phyloP scores from a whole-genome alignment of 2,888 invertebrate genomes.

The Chalcis sispes region DNA sequence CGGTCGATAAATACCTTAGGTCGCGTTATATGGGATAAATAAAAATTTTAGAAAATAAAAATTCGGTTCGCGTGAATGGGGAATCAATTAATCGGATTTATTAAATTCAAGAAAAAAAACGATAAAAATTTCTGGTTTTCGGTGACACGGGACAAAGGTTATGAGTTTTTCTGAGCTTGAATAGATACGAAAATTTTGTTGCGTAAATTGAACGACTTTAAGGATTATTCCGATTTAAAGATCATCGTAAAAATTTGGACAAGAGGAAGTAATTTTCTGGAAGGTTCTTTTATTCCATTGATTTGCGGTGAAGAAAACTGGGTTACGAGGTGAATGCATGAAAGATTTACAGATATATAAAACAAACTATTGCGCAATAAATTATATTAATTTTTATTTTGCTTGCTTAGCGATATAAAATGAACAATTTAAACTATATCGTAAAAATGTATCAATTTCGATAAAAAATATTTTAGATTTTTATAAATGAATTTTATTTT shows the following conservation, averaged over 20 bases:
- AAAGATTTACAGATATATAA: too few relatives aligned
- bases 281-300: slow-evolving; percentile 14
- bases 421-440: too few relatives aligned
- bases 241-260: slow-evolving; percentile 40
- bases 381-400: too few relatives aligned
- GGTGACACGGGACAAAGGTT: neutral
- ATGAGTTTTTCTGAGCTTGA: neutral
- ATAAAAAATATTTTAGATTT: too few relatives aligned
- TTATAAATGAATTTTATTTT: too few relatives aligned
- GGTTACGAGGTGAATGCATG: too few relatives aligned
- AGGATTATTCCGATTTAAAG: slow-evolving; percentile 16
- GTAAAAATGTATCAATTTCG: too few relatives aligned
- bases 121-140: slow-evolving; percentile 27
- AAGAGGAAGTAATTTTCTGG: slow-evolving; percentile 32
- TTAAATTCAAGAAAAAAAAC: neutral
- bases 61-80: neutral
- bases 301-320: neutral
- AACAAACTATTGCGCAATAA: too few relatives aligned
- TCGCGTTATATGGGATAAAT: slow-evolving; percentile 16
- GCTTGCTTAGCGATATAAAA: too few relatives aligned
- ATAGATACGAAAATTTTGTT: slow-evolving; percentile 9
- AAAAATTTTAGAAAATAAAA: slow-evolving; percentile 39
- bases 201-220: slow-evolving; percentile 21
- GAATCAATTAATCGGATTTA: slow-evolving; percentile 49
- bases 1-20: too few relatives aligned